Percentiles rank a stretch among this genome's conserved stretches.
Conservation (phyloP, 2,888 invertebrate genomes). For the Stomorhina lunata region DNA sequence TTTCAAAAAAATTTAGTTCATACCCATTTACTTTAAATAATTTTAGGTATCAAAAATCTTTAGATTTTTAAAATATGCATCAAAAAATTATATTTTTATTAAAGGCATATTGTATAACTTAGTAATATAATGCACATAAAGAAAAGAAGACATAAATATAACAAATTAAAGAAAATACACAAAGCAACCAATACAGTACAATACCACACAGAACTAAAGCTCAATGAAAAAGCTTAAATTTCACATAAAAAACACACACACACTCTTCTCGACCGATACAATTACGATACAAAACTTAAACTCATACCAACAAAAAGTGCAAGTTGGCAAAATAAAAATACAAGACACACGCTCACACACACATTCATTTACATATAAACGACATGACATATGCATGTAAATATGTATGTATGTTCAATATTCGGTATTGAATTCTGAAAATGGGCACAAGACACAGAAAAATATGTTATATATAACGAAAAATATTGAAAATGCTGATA, state of each 20-base stretch:
- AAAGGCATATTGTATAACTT: slow-evolving; percentile 2
- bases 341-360: neutral
- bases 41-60: neutral
- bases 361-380: slow-evolving; percentile 32
- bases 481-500: slow-evolving; percentile 63
- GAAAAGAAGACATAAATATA: slow-evolving; percentile 51
- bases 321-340: slow-evolving; percentile 58
- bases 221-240: slow-evolving; percentile 47
- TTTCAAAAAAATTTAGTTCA: too few species aligned
- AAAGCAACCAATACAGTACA: neutral
- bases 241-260: slow-evolving; percentile 22
- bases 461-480: too few species aligned
- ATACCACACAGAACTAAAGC: neutral
- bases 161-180: slow-evolving; percentile 33
- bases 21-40: too few species aligned
- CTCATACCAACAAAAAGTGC: slow-evolving; percentile 32
- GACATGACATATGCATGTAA: neutral
- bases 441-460: slow-evolving; percentile 2
- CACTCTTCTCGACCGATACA: neutral
- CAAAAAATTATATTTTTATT: neutral
- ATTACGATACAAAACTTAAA: neutral
- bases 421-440: neutral
- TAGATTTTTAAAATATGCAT: too few species aligned
- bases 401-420: neutral
- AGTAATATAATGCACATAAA: slow-evolving; percentile 27